These are phyloP conservation scores for Mormyrus hasselquistii DNA, from an alignment of 2,797 vertebrate species.

Conservation along the genomic window DNA sequence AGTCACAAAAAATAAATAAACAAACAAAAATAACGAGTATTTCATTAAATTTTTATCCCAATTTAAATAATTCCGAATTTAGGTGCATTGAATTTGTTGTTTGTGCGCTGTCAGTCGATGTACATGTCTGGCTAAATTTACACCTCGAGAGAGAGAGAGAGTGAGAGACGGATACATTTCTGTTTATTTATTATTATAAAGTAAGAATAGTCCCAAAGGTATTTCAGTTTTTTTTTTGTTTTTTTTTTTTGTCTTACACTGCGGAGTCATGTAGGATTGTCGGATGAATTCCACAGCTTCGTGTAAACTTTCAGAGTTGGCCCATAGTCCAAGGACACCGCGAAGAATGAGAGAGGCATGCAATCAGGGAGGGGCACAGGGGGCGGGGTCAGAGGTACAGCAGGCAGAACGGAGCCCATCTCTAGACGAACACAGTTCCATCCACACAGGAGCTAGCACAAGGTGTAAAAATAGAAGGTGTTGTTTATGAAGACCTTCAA, in stretches of 20 bases:
- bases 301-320: not conserved
- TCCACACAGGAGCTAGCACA: not conserved
- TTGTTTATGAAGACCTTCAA: constrained; percentile 8
- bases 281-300: not conserved
- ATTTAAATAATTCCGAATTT: not conserved
- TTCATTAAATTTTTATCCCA: not conserved
- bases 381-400: not conserved
- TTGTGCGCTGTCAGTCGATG: not conserved
- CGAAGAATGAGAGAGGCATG: no score
- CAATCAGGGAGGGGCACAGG: not conserved
- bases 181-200: not conserved
- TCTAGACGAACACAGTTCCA: not conserved
- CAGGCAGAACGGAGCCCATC: not conserved
- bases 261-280: not conserved
- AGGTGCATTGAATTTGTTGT: not conserved
- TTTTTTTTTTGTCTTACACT: not conserved
- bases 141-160: not conserved
- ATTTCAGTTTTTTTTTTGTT: not conserved
- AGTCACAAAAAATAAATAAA: not conserved
- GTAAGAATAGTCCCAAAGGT: not conserved
- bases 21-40: not conserved
- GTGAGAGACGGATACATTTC: not conserved
- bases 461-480: constrained; percentile 9
- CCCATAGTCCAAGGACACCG: not conserved
- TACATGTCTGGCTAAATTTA: not conserved